Evolutionary conservation across 2,888 invertebrate genomes (phyloP), one percentile per base, ranked within the genome.

Genomic region (Platerodrilus igneus): DNA sequence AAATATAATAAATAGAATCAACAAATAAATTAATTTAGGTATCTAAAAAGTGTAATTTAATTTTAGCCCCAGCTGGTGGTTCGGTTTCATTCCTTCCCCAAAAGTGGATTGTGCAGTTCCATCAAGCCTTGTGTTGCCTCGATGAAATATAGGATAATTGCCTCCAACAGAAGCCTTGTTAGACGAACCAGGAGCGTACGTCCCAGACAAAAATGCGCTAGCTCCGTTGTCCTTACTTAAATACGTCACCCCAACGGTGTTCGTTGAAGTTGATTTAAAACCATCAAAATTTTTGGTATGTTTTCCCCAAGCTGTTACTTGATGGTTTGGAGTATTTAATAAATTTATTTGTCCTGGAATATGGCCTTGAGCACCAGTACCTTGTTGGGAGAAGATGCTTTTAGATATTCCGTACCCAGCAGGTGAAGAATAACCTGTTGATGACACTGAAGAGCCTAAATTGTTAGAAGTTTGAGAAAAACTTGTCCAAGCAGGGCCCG

Each of bases 41-140:
- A n/a, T n/a, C n/a, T n/a, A n/a, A n/a, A n/a, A n/a, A n/a, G n/a
- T n/a, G n/a, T n/a, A n/a, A n/a, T n/a, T n/a, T n/a, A n/a, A n/a
- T n/a, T n/a, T n/a, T n/a, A n/a, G n/a, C 4, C 18, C 35, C 11
- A 36, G 14, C 4, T 16, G 17, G 10, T 17, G 11, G 34, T 17
- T 14, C 5, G 37, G 17, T 30, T 14, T 13, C 32, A 37, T 29
- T 14, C 29, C 22, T 27, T 41, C 37, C 22, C 29, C 41, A 19
- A 35, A 35, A 27, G 19, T 35, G 5, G 13, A 19, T 18, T 29
- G 41, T 16, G 13, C 11, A 33, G 14, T n/a, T 10, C 4, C 8
- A n/a, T 9, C n/a, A n/a, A 27, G 27, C 27, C 10, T 28, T 4
- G 28, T 13, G 14, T 28, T 14, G 9, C n/a, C 14, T 15, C n/a